phyloP scores from a whole-genome alignment of 2,888 invertebrate species.

The Adelognathus sp. region DNA sequence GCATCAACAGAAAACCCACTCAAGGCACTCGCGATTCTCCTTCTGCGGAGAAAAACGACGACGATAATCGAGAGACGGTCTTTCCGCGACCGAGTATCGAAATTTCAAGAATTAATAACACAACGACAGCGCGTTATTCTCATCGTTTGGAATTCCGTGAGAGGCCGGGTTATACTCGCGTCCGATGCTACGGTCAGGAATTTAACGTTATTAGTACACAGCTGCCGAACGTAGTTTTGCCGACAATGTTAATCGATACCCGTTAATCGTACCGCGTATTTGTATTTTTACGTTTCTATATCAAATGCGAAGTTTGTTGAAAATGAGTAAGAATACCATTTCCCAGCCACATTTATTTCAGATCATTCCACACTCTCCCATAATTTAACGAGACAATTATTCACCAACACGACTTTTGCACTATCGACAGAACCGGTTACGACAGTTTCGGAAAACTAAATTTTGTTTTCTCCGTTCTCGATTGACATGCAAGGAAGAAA shows the following conservation, averaged over 20 bases:
- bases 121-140: constrained; percentile 8
- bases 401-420: not conserved
- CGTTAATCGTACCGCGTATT: not conserved
- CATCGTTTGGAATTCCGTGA: not conserved
- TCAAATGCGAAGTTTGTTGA: not conserved
- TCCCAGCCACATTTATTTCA: not conserved
- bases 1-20: constrained; percentile 54
- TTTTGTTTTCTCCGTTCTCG: not conserved
- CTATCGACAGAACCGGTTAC: not conserved
- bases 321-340: not conserved
- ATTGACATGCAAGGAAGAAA: not conserved
- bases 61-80: constrained; percentile 25
- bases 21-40: constrained; percentile 35
- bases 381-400: not conserved
- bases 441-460: not conserved
- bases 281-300: not conserved
- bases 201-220: not conserved
- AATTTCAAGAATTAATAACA: constrained; percentile 33
- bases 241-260: constrained; percentile 1
- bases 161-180: not conserved
- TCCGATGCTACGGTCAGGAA: not conserved
- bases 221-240: not conserved
- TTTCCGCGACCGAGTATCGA: constrained; percentile 12
- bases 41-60: constrained; percentile 2
- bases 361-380: not conserved